Evolutionary conservation across 2,888 invertebrate species (phyloP).

Genomic region (Noctua comes): DNA sequence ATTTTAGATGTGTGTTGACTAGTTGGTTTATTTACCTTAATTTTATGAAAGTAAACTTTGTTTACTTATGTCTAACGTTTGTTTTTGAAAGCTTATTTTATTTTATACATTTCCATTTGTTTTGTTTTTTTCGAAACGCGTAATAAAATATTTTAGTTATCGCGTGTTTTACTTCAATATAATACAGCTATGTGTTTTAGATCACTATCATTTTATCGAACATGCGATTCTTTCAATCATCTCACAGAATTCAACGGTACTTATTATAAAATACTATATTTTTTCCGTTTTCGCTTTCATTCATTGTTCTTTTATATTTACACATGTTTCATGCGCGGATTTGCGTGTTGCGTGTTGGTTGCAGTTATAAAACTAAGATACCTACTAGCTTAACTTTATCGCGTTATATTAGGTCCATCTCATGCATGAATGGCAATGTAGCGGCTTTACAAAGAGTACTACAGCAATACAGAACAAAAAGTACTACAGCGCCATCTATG

Average conservation of each 20-base stretch:
- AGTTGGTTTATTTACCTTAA: constrained; percentile 13
- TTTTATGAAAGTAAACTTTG: neutral
- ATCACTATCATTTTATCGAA: constrained; percentile 44
- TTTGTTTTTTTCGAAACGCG: neutral
- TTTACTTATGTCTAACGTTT: neutral
- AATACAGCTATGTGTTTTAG: constrained; percentile 37
- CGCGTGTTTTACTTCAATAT: constrained; percentile 45
- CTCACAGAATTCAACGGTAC: constrained; percentile 29
- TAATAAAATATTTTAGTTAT: constrained; percentile 21
- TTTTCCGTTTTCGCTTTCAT: constrained; percentile 52
- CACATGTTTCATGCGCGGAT: constrained; percentile 3
- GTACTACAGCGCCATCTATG: no score
- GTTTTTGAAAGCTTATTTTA: neutral
- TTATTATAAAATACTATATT: constrained; percentile 44
- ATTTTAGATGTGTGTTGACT: constrained; percentile 13
- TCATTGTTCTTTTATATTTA: constrained; percentile 7
- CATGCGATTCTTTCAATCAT: constrained; percentile 51
- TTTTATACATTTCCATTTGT: neutral
- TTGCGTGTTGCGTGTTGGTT: constrained; percentile 42
- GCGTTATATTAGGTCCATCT: constrained; percentile 8
- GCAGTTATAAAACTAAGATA: constrained; percentile 16
- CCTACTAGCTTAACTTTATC: neutral
- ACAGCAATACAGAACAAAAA: no score
- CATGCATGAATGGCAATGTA: neutral
- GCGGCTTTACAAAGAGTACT: no score